phyloP scores from a whole-genome alignment of 2,113 vertebrate species.

The Hemiprocne comata region DNA sequence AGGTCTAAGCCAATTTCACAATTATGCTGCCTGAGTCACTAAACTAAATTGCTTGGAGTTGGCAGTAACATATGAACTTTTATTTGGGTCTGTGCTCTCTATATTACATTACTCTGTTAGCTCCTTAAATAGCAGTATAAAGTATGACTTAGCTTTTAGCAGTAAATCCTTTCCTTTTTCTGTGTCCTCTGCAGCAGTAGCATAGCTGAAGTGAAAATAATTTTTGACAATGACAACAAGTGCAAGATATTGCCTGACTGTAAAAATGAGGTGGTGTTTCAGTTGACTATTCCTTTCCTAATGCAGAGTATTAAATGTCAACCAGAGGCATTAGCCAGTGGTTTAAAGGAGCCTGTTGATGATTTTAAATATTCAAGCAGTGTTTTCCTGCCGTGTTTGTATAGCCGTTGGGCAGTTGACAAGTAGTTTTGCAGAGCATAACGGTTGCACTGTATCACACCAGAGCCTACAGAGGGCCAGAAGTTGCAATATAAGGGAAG shows the following conservation, averaged over 20 bases:
- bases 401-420: conserved; percentile 17
- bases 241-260: background rate
- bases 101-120: conserved; percentile 35
- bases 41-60: conserved; percentile 24
- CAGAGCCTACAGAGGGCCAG: background rate
- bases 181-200: background rate
- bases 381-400: conserved; percentile 58
- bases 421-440: conserved; percentile 36
- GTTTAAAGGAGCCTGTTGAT: conserved; percentile 21
- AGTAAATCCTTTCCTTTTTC: conserved; percentile 21
- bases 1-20: conserved; percentile 41
- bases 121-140: conserved; percentile 48
- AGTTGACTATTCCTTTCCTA: conserved; percentile 14
- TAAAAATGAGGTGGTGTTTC: background rate
- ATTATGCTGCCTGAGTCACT: conserved; percentile 31
- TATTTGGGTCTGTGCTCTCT: conserved; percentile 19
- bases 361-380: conserved; percentile 11
- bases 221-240: background rate
- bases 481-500: background rate
- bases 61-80: conserved; percentile 24
- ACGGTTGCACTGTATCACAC: conserved; percentile 16
- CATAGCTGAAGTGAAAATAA: background rate
- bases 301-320: background rate
- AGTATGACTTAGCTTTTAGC: conserved; percentile 35
- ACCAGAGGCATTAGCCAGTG: background rate